Conservation (phyloP, 2,888 invertebrate genomes). For the Epinotia brunnichana region DNA sequence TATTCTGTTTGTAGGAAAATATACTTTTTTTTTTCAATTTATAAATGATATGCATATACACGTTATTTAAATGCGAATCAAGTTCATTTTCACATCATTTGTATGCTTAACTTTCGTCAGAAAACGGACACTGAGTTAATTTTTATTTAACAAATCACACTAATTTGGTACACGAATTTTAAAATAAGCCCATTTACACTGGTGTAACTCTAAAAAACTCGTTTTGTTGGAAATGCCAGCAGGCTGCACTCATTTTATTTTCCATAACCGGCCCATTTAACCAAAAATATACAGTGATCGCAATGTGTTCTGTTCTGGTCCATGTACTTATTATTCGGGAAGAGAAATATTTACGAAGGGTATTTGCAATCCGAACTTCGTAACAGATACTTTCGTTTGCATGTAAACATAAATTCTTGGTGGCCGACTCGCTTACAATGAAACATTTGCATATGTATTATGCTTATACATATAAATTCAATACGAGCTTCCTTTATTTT, state of each 20-base stretch:
- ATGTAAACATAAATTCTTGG: conserved; percentile 15
- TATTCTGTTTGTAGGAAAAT: no score
- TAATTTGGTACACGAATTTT: no score
- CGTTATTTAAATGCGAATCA: no score
- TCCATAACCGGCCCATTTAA: conserved; percentile 32
- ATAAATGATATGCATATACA: no score
- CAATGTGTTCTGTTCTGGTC: conserved; percentile 28
- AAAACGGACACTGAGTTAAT: no score
- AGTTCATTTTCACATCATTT: no score
- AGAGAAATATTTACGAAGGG: conserved; percentile 28
- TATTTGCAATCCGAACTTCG: conserved; percentile 2
- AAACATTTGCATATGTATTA: conserved; percentile 19
- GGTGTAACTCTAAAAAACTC: conserved; percentile 19
- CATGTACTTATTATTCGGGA: conserved; percentile 49
- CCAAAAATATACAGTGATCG: conserved; percentile 16
- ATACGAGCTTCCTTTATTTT: neutral
- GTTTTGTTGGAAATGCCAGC: conserved; percentile 36
- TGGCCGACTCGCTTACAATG: conserved; percentile 17
- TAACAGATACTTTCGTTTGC: conserved; percentile 5
- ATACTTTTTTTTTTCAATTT: no score
- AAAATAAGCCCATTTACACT: conserved; percentile 1
- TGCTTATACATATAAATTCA: neutral
- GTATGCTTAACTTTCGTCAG: no score
- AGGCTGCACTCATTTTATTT: conserved; percentile 18
- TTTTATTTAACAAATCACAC: no score